These are phyloP conservation scores for Galeruca laticollis DNA, from an alignment of 2,888 invertebrate species.

Conservation along the genomic window DNA sequence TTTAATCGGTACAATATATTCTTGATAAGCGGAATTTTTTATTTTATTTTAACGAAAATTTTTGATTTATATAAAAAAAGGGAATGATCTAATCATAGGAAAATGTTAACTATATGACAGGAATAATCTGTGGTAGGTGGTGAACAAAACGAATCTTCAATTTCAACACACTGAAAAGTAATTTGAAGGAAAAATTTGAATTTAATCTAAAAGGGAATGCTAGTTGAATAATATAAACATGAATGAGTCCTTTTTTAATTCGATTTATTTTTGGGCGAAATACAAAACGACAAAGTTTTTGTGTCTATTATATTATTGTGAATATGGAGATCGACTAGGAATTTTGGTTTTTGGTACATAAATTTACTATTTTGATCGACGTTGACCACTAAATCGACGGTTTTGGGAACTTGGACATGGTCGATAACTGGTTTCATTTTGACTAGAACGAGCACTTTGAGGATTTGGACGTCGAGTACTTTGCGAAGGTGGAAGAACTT, in stretches of 20 bases:
- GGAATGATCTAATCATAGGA: no score
- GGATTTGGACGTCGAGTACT: neutral
- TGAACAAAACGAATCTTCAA: no score
- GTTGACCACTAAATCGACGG: neutral
- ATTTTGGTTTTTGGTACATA: neutral
- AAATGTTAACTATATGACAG: no score
- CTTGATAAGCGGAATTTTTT: no score
- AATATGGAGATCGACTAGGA: neutral
- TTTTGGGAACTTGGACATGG: neutral
- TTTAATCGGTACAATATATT: no score
- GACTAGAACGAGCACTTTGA: neutral
- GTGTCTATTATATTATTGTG: neutral
- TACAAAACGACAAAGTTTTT: no score
- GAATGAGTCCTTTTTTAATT: neutral
- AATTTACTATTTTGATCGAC: neutral
- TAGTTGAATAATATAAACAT: neutral
- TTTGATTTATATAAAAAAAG: no score
- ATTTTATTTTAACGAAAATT: no score
- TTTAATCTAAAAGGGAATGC: no score
- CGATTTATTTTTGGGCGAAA: neutral
- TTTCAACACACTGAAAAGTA: no score
- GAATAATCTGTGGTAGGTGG: no score
- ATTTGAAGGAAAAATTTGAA: no score
- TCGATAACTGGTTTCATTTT: neutral
- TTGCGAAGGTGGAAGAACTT: neutral